These are phyloP conservation scores for Temnothorax ravouxi DNA, from an alignment of 2,888 invertebrate species.

Conservation along the genomic window DNA sequence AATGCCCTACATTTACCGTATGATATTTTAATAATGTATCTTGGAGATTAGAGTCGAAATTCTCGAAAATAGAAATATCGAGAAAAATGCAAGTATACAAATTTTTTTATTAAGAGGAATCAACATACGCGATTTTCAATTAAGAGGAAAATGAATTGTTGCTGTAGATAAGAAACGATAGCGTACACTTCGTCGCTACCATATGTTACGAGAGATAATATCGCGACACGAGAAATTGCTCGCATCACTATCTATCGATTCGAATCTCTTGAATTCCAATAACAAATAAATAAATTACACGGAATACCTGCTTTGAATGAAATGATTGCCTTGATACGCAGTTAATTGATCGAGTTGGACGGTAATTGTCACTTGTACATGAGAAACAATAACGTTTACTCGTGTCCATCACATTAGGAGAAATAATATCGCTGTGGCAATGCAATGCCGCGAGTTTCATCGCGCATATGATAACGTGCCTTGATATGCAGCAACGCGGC, in stretches of 20 bases:
- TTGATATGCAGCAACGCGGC: neutral
- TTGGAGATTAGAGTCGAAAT: neutral
- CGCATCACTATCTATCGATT: neutral
- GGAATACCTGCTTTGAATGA: neutral
- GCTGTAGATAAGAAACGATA: neutral
- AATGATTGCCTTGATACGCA: neutral
- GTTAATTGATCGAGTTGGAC: neutral
- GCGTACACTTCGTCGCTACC: neutral
- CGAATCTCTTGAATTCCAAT: constrained; percentile 12
- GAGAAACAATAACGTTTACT: neutral
- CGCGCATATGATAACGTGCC: neutral
- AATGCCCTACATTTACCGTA: neutral
- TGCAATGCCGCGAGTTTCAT: neutral
- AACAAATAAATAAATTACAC: constrained; percentile 13
- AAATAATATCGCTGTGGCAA: neutral
- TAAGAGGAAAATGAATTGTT: neutral
- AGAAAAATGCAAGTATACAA: neutral
- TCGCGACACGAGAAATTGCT: constrained; percentile 3
- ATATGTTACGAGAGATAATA: constrained; percentile 7
- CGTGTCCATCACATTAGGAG: neutral
- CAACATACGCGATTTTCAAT: neutral
- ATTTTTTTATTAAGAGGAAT: neutral
- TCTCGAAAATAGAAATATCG: neutral
- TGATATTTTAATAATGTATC: neutral
- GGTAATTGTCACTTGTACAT: neutral